phyloP scores from a whole-genome alignment of 2,797 vertebrate genomes.

The Crocodylus rhombifer region DNA sequence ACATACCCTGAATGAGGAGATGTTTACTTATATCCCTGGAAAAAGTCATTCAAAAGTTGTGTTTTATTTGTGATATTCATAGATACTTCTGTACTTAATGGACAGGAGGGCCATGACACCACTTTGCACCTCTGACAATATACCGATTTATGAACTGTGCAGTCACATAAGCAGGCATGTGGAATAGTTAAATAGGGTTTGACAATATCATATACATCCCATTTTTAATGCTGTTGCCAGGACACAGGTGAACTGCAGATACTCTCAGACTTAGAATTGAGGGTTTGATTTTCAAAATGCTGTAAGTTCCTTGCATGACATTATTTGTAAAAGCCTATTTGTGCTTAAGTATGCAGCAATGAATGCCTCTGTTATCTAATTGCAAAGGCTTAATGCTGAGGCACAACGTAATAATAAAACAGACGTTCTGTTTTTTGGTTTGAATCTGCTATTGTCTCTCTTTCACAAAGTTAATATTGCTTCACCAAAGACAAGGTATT shows the following conservation, averaged over 20 bases:
- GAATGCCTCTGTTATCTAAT: neutral
- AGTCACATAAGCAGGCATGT: neutral
- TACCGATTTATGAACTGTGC: neutral
- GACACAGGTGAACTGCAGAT: neutral
- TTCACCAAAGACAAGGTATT: slow-evolving; percentile 39
- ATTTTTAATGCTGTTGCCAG: neutral
- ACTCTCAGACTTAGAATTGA: neutral
- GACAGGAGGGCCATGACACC: neutral
- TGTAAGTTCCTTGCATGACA: neutral
- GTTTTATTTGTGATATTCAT: neutral
- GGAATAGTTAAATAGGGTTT: neutral
- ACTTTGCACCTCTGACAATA: neutral
- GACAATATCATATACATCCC: neutral
- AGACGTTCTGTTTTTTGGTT: neutral
- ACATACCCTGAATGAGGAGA: neutral
- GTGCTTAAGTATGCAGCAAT: neutral
- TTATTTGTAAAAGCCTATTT: slow-evolving; percentile 27
- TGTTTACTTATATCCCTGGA: neutral
- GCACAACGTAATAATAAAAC: neutral
- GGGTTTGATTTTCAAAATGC: neutral
- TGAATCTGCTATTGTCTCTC: neutral
- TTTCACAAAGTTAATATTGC: neutral
- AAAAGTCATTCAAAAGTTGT: neutral
- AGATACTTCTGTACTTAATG: neutral
- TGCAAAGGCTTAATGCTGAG: neutral